These are phyloP conservation scores for Petrocephalus microphthalmus DNA, from an alignment of 2,113 vertebrate genomes.

Conservation along the genomic window DNA sequence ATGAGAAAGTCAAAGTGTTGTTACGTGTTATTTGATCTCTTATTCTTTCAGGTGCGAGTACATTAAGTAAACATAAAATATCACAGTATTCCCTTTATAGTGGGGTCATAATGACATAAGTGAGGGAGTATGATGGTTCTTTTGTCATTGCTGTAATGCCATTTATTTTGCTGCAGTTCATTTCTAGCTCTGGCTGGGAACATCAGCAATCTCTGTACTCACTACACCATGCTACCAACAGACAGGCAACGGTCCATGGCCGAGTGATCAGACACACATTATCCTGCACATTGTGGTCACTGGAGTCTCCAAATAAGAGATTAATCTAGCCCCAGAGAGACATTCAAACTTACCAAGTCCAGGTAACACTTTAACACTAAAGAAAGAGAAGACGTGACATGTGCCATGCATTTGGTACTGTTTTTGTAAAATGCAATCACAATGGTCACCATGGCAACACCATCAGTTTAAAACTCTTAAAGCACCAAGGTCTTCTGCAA, in stretches of 20 bases:
- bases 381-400: neutral
- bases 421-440: neutral
- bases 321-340: neutral
- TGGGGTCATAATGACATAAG: neutral
- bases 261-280: neutral
- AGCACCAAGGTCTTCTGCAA: neutral
- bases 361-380: neutral
- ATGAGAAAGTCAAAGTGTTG: neutral
- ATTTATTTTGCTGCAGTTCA: neutral
- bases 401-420: neutral
- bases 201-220: neutral
- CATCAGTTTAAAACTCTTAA: neutral
- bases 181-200: neutral
- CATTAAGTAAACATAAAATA: neutral
- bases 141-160: neutral
- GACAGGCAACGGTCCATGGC: neutral
- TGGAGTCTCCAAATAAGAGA: neutral
- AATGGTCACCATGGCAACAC: neutral
- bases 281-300: neutral
- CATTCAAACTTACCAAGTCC: neutral
- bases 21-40: neutral
- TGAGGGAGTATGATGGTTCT: neutral
- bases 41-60: neutral
- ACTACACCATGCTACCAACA: neutral
- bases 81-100: neutral